These are phyloP conservation scores for Megamerina dolium DNA, from an alignment of 2,888 invertebrate species.

Conservation along the genomic window DNA sequence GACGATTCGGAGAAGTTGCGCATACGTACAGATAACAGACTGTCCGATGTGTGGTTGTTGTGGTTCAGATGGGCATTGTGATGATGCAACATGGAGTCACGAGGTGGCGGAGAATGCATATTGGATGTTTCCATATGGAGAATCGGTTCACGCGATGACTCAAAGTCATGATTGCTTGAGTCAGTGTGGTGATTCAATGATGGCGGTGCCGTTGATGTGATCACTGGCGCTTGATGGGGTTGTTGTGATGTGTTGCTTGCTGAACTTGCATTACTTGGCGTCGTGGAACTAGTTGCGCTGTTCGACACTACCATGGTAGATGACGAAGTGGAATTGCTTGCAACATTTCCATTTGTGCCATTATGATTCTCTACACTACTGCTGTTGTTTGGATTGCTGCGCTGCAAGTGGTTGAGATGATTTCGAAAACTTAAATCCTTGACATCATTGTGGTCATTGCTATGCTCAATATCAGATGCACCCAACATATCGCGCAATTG, in stretches of 20 bases:
- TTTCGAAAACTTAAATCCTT: constrained; percentile 48
- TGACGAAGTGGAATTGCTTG: constrained; percentile 17
- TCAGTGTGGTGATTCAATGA: constrained; percentile 45
- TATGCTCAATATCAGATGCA: constrained; percentile 47
- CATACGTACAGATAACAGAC: constrained; percentile 39
- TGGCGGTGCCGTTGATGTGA: constrained; percentile 45
- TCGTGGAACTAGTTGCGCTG: constrained; percentile 30
- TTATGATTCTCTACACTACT: constrained; percentile 9
- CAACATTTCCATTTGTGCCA: constrained; percentile 11
- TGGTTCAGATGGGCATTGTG: constrained; percentile 27
- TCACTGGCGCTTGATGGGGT: constrained; percentile 47
- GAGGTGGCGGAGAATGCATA: constrained; percentile 42
- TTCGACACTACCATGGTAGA: constrained; percentile 20
- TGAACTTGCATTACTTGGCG: constrained; percentile 16
- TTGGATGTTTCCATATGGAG: constrained; percentile 45
- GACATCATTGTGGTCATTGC: constrained; percentile 49
- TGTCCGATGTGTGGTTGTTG: constrained; percentile 35
- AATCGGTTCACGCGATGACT: constrained; percentile 42
- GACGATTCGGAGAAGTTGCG: constrained; percentile 49
- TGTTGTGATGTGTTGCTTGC: constrained; percentile 27
- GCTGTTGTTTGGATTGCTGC: constrained; percentile 19
- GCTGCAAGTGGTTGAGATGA: constrained; percentile 41
- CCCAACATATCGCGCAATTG: constrained; percentile 49
- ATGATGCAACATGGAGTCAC: constrained; percentile 31
- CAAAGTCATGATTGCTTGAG: constrained; percentile 47